A percentile compares a stretch with the other conserved stretches of the same genome.
Evolutionary conservation across 2,797 vertebrate genomes (phyloP).

Genomic region (Schizopygopsis pylzovi): DNA sequence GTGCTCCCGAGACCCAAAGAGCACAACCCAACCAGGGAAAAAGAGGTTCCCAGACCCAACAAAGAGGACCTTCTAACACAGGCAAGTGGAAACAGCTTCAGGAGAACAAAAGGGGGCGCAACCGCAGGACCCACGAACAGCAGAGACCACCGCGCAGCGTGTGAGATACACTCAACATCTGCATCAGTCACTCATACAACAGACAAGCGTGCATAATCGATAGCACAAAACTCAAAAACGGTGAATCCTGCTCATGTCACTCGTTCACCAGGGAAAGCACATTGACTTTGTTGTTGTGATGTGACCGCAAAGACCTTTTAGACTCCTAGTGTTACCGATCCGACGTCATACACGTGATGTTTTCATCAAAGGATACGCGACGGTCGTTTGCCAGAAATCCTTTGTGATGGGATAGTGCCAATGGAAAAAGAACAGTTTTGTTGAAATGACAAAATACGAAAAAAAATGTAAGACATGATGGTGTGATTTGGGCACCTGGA

Average conservation of each 20-base stretch:
- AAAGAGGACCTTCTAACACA: constrained; percentile 73
- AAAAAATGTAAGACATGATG: neutral
- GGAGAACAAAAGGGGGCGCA: constrained; percentile 97
- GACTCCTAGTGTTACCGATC: constrained; percentile 48
- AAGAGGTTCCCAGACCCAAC: constrained; percentile 76
- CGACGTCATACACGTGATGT: constrained; percentile 42
- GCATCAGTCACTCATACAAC: constrained; percentile 40
- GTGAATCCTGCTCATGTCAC: constrained; percentile 30
- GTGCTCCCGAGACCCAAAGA: constrained; percentile 69
- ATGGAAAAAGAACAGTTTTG: constrained; percentile 32
- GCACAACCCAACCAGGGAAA: constrained; percentile 82
- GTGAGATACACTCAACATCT: constrained; percentile 72
- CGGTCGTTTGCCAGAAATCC: constrained; percentile 34
- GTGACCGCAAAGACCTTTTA: constrained; percentile 29
- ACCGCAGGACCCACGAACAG: constrained; percentile 98
- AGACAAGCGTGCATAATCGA: constrained; percentile 42
- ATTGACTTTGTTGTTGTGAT: constrained; percentile 47
- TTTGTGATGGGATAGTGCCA: constrained; percentile 29
- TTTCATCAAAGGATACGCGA: constrained; percentile 35
- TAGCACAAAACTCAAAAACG: constrained; percentile 49
- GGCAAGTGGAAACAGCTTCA: constrained; percentile 98
- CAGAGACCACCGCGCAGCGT: constrained; percentile 98
- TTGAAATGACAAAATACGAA: constrained; percentile 3
- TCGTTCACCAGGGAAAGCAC: constrained; percentile 51
- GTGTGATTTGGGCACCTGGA: neutral